A percentile compares a stretch with the other conserved stretches of the same genome.
These are phyloP conservation scores for Folsomia candida DNA, from an alignment of 2,888 invertebrate genomes.

Conservation along the genomic window DNA sequence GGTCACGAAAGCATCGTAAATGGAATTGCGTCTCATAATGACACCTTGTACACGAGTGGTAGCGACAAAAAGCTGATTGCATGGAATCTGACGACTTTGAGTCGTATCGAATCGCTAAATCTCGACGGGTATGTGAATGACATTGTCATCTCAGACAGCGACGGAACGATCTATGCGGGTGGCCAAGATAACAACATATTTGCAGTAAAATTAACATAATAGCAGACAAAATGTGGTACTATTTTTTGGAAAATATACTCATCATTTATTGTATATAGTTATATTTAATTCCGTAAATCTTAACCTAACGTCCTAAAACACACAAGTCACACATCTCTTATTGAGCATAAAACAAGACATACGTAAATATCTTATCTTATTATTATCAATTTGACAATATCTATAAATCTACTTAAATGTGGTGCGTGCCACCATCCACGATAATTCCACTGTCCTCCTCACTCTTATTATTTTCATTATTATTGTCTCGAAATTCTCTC, in stretches of 20 bases:
- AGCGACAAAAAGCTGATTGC: constrained; percentile 58
- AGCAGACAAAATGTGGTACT: no score
- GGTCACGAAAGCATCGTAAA: constrained; percentile 42
- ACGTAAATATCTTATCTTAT: no score
- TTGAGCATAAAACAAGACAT: neutral
- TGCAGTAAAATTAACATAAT: constrained; percentile 23
- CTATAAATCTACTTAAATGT: neutral
- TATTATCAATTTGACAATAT: neutral
- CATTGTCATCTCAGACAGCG: constrained; percentile 49
- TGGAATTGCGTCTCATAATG: constrained; percentile 16
- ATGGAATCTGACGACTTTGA: constrained; percentile 55
- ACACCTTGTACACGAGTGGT: constrained; percentile 54
- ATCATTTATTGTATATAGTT: no score
- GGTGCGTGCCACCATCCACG: neutral
- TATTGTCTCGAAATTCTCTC: no score
- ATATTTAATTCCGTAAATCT: no score
- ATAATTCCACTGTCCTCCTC: neutral
- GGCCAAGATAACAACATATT: constrained; percentile 39
- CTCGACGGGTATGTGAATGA: constrained; percentile 56
- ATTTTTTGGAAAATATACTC: no score
- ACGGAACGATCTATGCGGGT: constrained; percentile 30
- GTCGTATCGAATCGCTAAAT: constrained; percentile 51
- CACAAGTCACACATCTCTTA: no score
- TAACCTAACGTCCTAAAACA: no score
- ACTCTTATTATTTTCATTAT: no score